Base-by-base conservation (phyloP, 2,113 vertebrate species). In the Colius striatus region DNA sequence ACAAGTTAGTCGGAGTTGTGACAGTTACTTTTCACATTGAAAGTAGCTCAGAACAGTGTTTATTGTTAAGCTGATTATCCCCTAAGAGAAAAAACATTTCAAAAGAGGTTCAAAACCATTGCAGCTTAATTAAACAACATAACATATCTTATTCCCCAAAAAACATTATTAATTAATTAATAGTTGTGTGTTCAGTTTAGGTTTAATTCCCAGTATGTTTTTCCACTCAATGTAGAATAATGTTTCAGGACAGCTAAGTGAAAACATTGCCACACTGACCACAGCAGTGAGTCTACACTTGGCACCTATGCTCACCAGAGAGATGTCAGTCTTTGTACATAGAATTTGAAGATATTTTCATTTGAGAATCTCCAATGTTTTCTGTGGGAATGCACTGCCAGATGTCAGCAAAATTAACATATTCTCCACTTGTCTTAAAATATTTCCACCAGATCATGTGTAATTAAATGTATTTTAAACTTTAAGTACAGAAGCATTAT, bases 311-410 rank as follows among this genome's bases (percentile, higher is more conserved):
- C 13, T 73, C 23, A 48, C 25, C 51, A 77, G 60, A 47, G n/a
- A 70, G 0, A 0, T 16, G 3, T 6, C 53, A 71, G 84, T 45
- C 50, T 67, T 58, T 27, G 2, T 36, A 27, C 0, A 0, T 2
- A 17, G 25, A 75, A 29, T 3, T 30, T 84, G 19, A 78, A 61
- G 21, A 36, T 48, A 29, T 45, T 95, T 70, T 78, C 50, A 50
- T 72, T 50, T 61, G 36, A 66, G n/a, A 58, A 45, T 55, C 12
- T 51, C 74, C 53, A 65, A 29, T 27, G 38, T 27, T 63, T 68
- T 79, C 26, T 47, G 21, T 27, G 50, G 32, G 22, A 75, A 75
- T 13, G 12, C 87, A 48, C 54, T 23, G 13, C 22, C 41, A 89
- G 20, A 10, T 63, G 75, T 10, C 32, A 78, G 20, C 12, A 34